Evolutionary conservation across 2,888 invertebrate genomes (phyloP), one percentile per base, ranked within the genome.

Genomic region (Noctua janthina): DNA sequence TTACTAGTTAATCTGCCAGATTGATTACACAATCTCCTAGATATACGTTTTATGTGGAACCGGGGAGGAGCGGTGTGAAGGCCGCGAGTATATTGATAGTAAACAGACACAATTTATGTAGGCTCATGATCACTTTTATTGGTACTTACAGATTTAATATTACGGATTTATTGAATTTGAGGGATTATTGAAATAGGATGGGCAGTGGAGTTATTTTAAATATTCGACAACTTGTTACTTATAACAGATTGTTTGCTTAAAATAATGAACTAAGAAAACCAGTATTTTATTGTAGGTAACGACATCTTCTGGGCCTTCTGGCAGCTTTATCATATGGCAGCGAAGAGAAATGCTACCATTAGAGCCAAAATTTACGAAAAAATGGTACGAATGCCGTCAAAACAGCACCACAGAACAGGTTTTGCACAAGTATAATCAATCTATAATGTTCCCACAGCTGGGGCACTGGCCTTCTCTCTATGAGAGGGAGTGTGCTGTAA

Each of bases 21-120:
- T 88, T 81, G 86, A 87, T 87, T 66, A 80, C 87, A 56, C 74
- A 67, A 81, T 80, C 79, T 73, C 29, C 49, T 73, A 68, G 70
- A 76, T 75, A 81, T 35, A 76, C 20, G 78, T 88, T 87, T 81
- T 88, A 78, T 76, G 43, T 66, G 49, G 7, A 64, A 20, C 49
- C 59, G 23, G 76, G 76, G 70, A 51, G 76, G 70, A 51, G 64
- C 11, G 46, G 35, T 11, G 67, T 29, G 69, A 59, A 74, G 81
- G 75, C 43, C 68, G 17, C 59, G 20, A 46, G 35, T 78, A 68
- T 81, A 84, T 85, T 81, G 69, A 75, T 64, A 77, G 77, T 84
- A 80, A 87, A 87, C 75, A 62, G 23, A 84, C 72, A 68, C 75
- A 49, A 79, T 88, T 86, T 84, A 87, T 83, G 79, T 79, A 64